Evolutionary conservation across 2,113 vertebrate species (phyloP).

Genomic region (Caloenas nicobarica): DNA sequence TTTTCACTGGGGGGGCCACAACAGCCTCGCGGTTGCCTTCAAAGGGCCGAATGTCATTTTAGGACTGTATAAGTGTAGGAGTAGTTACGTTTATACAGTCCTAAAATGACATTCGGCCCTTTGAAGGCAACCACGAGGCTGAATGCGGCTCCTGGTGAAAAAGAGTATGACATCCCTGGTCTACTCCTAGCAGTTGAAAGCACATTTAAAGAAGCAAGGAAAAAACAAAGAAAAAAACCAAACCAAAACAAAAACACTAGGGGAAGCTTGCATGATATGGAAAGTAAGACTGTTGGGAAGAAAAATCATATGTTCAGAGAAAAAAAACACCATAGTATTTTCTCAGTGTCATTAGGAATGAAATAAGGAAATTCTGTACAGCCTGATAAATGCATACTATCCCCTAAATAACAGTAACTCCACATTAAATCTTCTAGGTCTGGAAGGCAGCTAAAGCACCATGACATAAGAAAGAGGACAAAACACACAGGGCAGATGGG

Average conservation of each 20-base stretch:
- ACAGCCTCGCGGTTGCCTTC: too few species aligned
- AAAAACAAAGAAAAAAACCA: neutral
- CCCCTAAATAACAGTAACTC: neutral
- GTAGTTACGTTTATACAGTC: too few species aligned
- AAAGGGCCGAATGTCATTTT: too few species aligned
- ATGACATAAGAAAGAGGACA: neutral
- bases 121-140: too few species aligned
- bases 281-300: neutral
- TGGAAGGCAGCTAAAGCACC: neutral
- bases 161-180: too few species aligned
- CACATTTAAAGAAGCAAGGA: neutral
- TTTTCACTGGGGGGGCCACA: too few species aligned
- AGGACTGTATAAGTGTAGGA: too few species aligned
- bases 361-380: neutral
- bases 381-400: neutral
- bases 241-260: neutral
- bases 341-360: neutral
- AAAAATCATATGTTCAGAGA: neutral
- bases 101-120: too few species aligned
- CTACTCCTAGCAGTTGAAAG: neutral
- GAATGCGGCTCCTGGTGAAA: too few species aligned
- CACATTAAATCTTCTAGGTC: neutral
- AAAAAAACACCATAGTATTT: neutral
- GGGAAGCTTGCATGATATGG: neutral
- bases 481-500: neutral